Conservation (phyloP, 1,140 invertebrate genomes). For the Apocrypta bakeri region DNA sequence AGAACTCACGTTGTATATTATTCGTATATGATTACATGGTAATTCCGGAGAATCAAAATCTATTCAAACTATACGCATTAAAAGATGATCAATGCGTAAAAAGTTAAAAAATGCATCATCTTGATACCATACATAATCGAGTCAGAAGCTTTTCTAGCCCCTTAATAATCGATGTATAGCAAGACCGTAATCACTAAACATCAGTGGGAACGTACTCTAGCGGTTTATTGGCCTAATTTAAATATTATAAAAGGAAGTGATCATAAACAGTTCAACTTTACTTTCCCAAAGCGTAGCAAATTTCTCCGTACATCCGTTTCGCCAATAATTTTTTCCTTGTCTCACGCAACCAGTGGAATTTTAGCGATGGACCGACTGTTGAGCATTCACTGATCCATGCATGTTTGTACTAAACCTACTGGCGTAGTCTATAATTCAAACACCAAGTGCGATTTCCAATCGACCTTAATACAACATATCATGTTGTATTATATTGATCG, state of each 20-base stretch:
- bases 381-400: not conserved
- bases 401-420: not conserved
- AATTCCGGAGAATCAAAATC: not conserved
- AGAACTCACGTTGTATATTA: not conserved
- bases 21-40: not conserved
- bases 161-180: constrained; percentile 45
- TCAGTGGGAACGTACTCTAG: constrained; percentile 36
- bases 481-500: not conserved
- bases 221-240: constrained; percentile 67
- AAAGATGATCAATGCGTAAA: not conserved
- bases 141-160: not conserved
- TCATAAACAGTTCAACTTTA: constrained; percentile 14
- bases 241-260: constrained; percentile 57
- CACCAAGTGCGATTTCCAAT: not conserved
- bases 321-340: not conserved
- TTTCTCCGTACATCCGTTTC: not conserved
- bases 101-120: constrained; percentile 1
- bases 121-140: not conserved
- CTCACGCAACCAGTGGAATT: not conserved
- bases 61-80: not conserved
- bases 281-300: constrained; percentile 15
- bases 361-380: not conserved
- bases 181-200: not conserved
- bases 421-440: not conserved
- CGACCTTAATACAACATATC: not conserved